Conservation (phyloP, 2,113 vertebrate genomes). For the Oreochromis aureus region DNA sequence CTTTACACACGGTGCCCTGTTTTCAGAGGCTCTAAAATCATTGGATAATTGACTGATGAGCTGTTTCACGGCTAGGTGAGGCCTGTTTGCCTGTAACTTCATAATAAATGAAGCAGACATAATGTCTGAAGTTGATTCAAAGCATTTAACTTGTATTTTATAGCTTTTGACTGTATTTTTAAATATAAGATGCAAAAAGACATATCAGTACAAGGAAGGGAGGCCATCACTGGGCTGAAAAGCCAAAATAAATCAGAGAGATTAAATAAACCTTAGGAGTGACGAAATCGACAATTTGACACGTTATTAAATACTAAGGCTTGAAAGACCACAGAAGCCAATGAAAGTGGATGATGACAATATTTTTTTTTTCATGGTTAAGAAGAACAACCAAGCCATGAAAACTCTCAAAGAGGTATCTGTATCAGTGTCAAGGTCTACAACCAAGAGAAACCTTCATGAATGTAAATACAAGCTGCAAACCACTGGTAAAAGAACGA, state of each 20-base stretch:
- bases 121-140: neutral
- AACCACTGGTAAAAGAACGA: neutral
- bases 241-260: neutral
- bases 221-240: neutral
- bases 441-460: neutral
- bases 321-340: neutral
- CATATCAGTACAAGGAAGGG: neutral
- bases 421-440: neutral
- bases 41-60: neutral
- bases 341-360: neutral
- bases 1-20: neutral
- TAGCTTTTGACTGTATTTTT: neutral
- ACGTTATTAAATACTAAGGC: neutral
- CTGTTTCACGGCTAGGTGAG: accelerated
- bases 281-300: neutral
- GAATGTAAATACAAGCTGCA: neutral
- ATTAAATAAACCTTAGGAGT: neutral
- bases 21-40: neutral
- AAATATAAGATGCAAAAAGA: neutral
- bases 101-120: neutral
- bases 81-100: neutral
- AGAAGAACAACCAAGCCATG: neutral
- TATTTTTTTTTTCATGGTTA: neutral
- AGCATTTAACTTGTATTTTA: neutral
- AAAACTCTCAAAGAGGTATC: neutral